phyloP scores from a whole-genome alignment of 2,888 invertebrate genomes.

The Steinernema hermaphroditum region DNA sequence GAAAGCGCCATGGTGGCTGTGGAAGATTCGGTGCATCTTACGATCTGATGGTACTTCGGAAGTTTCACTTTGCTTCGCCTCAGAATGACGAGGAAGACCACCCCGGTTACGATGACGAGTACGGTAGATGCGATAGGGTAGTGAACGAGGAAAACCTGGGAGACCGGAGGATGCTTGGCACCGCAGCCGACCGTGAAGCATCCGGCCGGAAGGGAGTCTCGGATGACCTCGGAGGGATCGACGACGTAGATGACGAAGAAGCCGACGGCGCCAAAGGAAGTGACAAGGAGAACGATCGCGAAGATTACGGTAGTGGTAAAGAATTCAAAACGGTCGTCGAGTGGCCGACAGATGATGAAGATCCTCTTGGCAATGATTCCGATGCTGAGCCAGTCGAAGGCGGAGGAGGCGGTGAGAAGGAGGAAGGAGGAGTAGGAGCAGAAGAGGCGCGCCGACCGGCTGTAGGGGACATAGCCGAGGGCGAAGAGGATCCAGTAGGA shows the following conservation, averaged over 20 bases:
- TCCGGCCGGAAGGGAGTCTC: neutral
- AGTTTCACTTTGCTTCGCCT: neutral
- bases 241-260: neutral
- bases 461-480: neutral
- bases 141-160: neutral
- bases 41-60: neutral
- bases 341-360: neutral
- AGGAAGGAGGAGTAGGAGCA: neutral
- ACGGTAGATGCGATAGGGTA: conserved; percentile 2
- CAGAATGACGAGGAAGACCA: neutral
- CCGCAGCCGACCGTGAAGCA: neutral
- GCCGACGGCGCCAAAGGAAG: neutral
- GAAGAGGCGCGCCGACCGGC: neutral
- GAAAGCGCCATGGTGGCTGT: neutral
- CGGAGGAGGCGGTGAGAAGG: conserved; percentile 3
- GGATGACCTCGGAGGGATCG: neutral
- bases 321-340: neutral
- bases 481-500: conserved; percentile 6
- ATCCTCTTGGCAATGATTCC: neutral
- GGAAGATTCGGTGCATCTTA: neutral
- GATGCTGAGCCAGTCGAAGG: conserved; percentile 3
- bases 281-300: neutral
- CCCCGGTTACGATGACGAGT: neutral
- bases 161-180: neutral
- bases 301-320: neutral